Evolutionary conservation across 2,797 vertebrate genomes (phyloP).

Genomic region (Ambastaia sidthimunki): DNA sequence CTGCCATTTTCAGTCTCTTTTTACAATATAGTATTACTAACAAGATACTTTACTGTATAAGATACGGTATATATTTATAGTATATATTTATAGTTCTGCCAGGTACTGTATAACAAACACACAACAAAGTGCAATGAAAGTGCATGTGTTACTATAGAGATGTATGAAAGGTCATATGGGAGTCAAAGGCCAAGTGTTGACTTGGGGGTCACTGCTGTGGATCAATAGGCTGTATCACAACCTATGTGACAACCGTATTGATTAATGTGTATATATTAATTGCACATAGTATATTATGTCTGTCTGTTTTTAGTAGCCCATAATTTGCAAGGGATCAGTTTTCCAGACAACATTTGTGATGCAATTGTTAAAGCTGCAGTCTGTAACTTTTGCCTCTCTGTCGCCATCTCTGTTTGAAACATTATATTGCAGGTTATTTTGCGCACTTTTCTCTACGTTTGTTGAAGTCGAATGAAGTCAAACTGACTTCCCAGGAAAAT

Average conservation of each 20-base stretch:
- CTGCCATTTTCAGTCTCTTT: too few relatives aligned
- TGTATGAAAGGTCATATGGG: constrained; percentile 48
- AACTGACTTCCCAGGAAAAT: too few relatives aligned
- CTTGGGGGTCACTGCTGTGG: constrained; percentile 40
- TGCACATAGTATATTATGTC: constrained; percentile 48
- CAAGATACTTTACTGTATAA: too few relatives aligned
- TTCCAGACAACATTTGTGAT: background rate
- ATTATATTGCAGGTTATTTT: too few relatives aligned
- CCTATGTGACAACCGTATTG: constrained; percentile 66
- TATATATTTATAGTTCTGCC: too few relatives aligned
- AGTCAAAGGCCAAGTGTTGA: constrained; percentile 40
- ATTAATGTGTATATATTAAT: constrained; percentile 69
- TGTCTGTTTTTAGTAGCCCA: constrained; percentile 17
- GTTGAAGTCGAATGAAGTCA: too few relatives aligned
- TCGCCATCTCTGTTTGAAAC: too few relatives aligned
- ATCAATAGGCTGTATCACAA: constrained; percentile 70
- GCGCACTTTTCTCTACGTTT: too few relatives aligned
- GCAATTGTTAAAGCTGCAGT: background rate
- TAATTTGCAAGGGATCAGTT: background rate
- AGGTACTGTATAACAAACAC: background rate
- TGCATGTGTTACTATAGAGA: constrained; percentile 15
- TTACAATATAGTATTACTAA: too few relatives aligned
- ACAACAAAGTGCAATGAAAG: constrained; percentile 7
- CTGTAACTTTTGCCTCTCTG: too few relatives aligned
- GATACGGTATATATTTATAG: too few relatives aligned